Evolutionary conservation across 2,797 vertebrate genomes (phyloP).

Genomic region (Phrynocephalus forsythii): DNA sequence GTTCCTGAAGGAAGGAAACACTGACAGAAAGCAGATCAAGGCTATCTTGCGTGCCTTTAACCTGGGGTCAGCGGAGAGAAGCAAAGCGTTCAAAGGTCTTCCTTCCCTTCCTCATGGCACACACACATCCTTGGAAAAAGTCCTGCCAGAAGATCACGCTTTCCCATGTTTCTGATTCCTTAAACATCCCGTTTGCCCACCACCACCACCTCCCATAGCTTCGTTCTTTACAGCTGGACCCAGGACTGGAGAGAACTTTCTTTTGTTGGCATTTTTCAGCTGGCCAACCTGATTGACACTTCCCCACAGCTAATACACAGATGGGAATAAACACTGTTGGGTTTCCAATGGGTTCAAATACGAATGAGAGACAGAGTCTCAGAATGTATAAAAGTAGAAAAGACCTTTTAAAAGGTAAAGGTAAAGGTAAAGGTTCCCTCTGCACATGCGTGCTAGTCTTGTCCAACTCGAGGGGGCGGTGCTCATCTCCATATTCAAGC

Average conservation of each 20-base stretch:
- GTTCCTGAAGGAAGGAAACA: conserved; percentile 81
- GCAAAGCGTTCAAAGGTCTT: conserved; percentile 58
- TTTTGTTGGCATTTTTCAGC: not conserved
- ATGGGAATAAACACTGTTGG: too few species aligned
- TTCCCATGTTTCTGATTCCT: not conserved
- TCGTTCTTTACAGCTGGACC: not conserved
- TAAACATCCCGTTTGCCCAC: not conserved
- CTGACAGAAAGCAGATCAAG: conserved; percentile 91
- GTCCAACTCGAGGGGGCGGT: too few species aligned
- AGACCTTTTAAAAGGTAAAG: too few species aligned
- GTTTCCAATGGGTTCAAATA: too few species aligned
- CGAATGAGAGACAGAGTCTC: too few species aligned
- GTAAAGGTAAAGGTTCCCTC: too few species aligned
- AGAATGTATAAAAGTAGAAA: too few species aligned
- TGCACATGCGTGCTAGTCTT: too few species aligned
- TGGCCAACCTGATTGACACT: too few species aligned
- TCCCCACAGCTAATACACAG: not conserved
- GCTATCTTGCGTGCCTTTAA: conserved; percentile 84
- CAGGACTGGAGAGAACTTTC: not conserved
- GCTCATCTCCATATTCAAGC: too few species aligned
- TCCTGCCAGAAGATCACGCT: not conserved
- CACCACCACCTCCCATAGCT: not conserved
- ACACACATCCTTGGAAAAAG: not conserved
- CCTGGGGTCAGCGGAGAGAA: conserved; percentile 69
- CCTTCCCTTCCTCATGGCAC: not conserved